Conservation (phyloP, 2,113 vertebrate species). For the Thamnaconus septentrionalis region DNA sequence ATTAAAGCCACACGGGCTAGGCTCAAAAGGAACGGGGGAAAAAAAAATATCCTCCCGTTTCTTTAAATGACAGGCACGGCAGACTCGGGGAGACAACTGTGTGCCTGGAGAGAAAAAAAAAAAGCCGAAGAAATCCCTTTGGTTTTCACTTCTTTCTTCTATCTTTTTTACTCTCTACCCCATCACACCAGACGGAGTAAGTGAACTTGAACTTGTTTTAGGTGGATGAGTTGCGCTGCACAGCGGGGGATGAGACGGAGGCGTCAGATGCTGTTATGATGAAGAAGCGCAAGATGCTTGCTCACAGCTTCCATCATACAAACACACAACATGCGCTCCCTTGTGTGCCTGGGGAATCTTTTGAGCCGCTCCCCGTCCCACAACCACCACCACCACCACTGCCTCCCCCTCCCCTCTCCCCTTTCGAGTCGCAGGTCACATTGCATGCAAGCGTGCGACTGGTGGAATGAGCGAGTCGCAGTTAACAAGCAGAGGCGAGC, state of each 20-base stretch:
- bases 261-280: constrained; percentile 41
- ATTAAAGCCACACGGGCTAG: constrained; percentile 57
- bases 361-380: too few species aligned
- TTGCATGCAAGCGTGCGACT: background rate
- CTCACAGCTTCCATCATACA: constrained; percentile 24
- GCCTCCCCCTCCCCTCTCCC: too few species aligned
- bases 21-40: constrained; percentile 52
- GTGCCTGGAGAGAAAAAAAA: too few species aligned
- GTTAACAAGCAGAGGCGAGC: constrained; percentile 56
- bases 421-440: background rate
- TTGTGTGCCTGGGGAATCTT: constrained; percentile 24
- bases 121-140: constrained; percentile 22
- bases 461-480: constrained; percentile 41
- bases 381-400: too few species aligned
- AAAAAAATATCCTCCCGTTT: constrained; percentile 47
- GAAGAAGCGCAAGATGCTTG: constrained; percentile 15
- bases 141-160: constrained; percentile 48
- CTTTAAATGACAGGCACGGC: constrained; percentile 60
- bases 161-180: background rate
- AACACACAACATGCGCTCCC: constrained; percentile 31
- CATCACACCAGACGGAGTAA: constrained; percentile 36
- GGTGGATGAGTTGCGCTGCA: constrained; percentile 49
- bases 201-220: constrained; percentile 52
- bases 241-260: constrained; percentile 43
- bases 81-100: too few species aligned